Conservation (phyloP, 2,888 invertebrate species). For the Hydriomena furcata region DNA sequence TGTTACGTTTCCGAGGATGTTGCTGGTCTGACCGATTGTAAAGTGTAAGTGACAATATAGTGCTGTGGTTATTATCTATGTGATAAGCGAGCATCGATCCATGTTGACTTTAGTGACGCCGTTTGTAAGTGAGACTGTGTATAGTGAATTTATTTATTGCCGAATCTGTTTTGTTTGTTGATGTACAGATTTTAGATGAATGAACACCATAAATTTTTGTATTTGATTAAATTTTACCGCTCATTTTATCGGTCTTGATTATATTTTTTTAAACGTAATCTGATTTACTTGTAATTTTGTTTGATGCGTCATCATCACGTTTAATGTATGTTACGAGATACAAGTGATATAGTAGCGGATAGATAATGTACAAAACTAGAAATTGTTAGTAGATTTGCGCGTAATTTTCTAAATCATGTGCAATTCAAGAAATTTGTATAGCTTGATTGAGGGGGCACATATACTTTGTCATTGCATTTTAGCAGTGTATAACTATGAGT, state of each 20-base stretch:
- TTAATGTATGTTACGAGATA: slow-evolving; percentile 61
- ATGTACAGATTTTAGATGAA: slow-evolving; percentile 71
- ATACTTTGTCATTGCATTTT: slow-evolving; percentile 76
- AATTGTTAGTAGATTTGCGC: slow-evolving; percentile 74
- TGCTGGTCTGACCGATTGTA: slow-evolving; percentile 65
- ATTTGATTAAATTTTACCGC: slow-evolving; percentile 70
- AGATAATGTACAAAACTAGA: slow-evolving; percentile 78
- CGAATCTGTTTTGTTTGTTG: slow-evolving; percentile 68
- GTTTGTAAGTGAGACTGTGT: slow-evolving; percentile 76
- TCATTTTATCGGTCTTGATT: slow-evolving; percentile 49
- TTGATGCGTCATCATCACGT: slow-evolving; percentile 58
- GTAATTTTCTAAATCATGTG: slow-evolving; percentile 77
- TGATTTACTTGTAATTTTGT: slow-evolving; percentile 72
- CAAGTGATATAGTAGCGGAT: slow-evolving; percentile 75
- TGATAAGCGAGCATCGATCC: slow-evolving; percentile 75
- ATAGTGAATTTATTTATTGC: slow-evolving; percentile 81
- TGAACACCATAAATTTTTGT: slow-evolving; percentile 69
- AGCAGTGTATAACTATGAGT: slow-evolving; percentile 65
- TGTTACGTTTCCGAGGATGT: slow-evolving; percentile 58
- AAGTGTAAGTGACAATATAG: slow-evolving; percentile 81
- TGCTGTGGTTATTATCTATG: slow-evolving; percentile 81
- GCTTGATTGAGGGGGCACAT: slow-evolving; percentile 63
- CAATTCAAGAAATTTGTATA: slow-evolving; percentile 71
- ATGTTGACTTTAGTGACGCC: slow-evolving; percentile 61
- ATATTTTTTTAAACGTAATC: slow-evolving; percentile 59